Evolutionary conservation across 2,797 vertebrate species (phyloP).

Genomic region (Sardinella longiceps): DNA sequence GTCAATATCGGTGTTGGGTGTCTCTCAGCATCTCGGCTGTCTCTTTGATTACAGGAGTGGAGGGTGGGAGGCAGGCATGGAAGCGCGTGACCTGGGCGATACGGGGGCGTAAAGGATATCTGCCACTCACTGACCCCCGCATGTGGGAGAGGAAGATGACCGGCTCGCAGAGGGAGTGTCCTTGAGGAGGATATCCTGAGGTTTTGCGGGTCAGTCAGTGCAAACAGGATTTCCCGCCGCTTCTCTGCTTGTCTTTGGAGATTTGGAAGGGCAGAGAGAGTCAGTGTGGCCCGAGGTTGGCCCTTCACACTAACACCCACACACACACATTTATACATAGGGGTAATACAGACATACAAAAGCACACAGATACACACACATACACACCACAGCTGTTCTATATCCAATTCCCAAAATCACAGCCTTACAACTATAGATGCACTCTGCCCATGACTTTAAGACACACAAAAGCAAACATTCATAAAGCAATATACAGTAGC

Average conservation of each 20-base stretch:
- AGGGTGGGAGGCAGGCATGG: neutral
- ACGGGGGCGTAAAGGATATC: neutral
- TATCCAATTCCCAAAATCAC: too few relatives aligned
- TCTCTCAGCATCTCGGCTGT: neutral
- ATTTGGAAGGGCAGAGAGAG: neutral
- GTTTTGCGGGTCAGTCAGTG: conserved; percentile 40
- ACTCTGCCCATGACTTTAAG: too few relatives aligned
- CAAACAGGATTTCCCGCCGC: conserved; percentile 1
- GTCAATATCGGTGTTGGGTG: conserved; percentile 5
- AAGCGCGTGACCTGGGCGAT: neutral
- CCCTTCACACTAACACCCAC: conserved; percentile 19
- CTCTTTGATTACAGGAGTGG: neutral
- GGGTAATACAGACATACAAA: neutral
- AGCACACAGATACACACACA: neutral
- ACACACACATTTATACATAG: neutral
- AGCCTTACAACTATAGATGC: too few relatives aligned
- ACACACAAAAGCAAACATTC: too few relatives aligned
- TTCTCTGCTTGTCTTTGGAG: neutral
- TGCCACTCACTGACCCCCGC: neutral
- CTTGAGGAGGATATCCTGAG: conserved; percentile 70
- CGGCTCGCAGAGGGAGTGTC: conserved; percentile 41
- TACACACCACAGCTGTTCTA: neutral
- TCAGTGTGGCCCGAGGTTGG: neutral
- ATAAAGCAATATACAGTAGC: too few relatives aligned
- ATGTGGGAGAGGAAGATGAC: neutral